Base-by-base conservation (phyloP, 1,140 invertebrate genomes). In the Plodia interpunctella region DNA sequence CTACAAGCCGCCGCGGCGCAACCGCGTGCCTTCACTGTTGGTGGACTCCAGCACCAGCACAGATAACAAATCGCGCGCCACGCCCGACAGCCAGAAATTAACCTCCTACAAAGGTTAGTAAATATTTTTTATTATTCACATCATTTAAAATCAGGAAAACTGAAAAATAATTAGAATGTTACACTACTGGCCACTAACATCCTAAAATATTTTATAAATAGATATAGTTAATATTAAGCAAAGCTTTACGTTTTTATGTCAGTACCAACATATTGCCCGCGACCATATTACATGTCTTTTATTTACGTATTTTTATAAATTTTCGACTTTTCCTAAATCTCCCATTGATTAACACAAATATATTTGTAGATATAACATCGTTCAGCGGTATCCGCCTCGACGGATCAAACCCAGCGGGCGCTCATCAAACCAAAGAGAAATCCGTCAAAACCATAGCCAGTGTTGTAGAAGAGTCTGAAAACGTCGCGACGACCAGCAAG, bases 1-100 rank as follows among this genome's bases (percentile, higher is more conserved):
- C 20, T 65, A 56, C 49, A 72, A 74, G 5, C 60, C 57, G 13
- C 51, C 59, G 13, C 63, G 66, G 15, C 62, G 67, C 10, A 63
- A 52, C 1, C 59, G 67, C 38, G 52, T 76, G 15, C 64, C 72
- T 28, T 72, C 78, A 0, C 76, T 77, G 25, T 55, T 72, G n/a
- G 63, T 53, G 0, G 80, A 83, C n/a, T 68, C 70, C 0, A 80
- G 75, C 56, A 66, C 68, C 0, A 74, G 76, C 28, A 69, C 66
- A 0, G 77, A 78, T 10, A 72, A 75, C 18, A 80, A 76, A 35
- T 70, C 69, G 10, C 67, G 69, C 0, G 67, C 68, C 11, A 72
- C 73, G 8, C 67, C 75, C 15, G 74, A 77, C 51, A 65, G 58
- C 50, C 70, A 68, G 52, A 72, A 63, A 19, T 30, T 70, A 25